Conservation (phyloP, 2,797 vertebrate genomes). For the Calcarius lapponicus region DNA sequence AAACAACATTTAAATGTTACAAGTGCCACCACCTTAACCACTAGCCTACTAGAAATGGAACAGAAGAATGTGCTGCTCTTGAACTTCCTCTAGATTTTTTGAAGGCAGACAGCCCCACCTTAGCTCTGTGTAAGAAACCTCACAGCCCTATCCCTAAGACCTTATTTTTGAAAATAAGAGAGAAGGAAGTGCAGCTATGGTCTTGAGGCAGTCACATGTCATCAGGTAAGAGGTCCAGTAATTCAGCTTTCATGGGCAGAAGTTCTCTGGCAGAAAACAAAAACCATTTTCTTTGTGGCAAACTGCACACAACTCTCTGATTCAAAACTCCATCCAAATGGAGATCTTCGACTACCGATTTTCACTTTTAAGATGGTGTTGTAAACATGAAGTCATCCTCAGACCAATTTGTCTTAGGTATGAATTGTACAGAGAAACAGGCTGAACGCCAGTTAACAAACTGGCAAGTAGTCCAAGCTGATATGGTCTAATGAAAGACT, state of each 20-base stretch:
- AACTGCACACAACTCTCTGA: not conserved
- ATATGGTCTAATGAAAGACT: not conserved
- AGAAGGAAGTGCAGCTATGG: not conserved
- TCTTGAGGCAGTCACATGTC: not conserved
- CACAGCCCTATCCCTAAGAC: not conserved
- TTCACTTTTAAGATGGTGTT: not conserved
- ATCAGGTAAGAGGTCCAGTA: not conserved
- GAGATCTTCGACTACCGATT: not conserved
- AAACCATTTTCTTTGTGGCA: not conserved
- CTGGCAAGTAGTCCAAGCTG: not conserved
- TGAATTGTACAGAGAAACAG: not conserved
- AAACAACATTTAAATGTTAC: slow-evolving; percentile 23
- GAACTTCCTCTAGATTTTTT: not conserved
- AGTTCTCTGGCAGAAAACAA: not conserved
- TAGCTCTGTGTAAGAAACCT: not conserved
- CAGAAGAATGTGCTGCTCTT: slow-evolving; percentile 24
- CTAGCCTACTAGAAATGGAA: not conserved
- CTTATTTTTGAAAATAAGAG: not conserved
- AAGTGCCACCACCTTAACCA: slow-evolving; percentile 2
- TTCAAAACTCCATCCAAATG: not conserved
- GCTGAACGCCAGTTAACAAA: not conserved
- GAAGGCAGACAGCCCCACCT: not conserved
- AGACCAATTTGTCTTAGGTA: not conserved
- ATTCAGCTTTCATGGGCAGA: not conserved
- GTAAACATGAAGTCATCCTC: not conserved